phyloP scores from a whole-genome alignment of 2,888 invertebrate species.

The Callosobruchus maculatus region DNA sequence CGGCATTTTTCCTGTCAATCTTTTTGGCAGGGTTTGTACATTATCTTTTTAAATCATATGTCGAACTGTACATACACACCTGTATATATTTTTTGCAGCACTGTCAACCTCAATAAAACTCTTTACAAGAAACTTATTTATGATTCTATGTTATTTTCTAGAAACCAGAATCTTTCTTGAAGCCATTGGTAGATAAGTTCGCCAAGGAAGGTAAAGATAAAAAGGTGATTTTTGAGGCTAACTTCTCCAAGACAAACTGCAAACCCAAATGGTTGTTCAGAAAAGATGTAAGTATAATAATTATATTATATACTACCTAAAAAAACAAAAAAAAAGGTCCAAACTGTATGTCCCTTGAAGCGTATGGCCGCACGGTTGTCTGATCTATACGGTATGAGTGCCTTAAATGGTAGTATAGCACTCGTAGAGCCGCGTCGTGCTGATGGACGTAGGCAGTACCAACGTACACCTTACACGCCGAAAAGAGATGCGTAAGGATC shows the following conservation, averaged over 20 bases:
- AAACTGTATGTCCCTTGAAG: no score
- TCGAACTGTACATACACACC: background rate
- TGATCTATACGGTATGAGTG: no score
- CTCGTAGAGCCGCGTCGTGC: no score
- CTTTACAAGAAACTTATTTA: background rate
- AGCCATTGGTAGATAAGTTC: slow-evolving; percentile 90
- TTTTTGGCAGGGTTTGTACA: background rate
- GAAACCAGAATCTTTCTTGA: slow-evolving; percentile 94
- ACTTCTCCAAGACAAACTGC: slow-evolving; percentile 94
- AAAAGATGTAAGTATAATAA: slow-evolving; percentile 74
- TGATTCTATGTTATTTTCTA: slow-evolving; percentile 44
- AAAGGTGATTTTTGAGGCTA: slow-evolving; percentile 88
- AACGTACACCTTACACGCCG: no score
- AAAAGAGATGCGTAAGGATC: no score
- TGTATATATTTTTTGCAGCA: background rate
- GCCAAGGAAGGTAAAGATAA: slow-evolving; percentile 96
- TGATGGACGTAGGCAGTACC: no score
- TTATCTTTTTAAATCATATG: background rate
- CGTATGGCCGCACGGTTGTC: no score
- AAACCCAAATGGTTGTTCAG: slow-evolving; percentile 91
- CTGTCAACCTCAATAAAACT: background rate
- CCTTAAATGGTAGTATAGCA: no score
- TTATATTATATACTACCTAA: no score
- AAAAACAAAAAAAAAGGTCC: no score
- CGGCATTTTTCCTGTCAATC: slow-evolving; percentile 14